Evolutionary conservation across 1,140 invertebrate genomes (phyloP), one percentile per base, ranked within the genome.

Genomic region (Brachionus koreanus): DNA sequence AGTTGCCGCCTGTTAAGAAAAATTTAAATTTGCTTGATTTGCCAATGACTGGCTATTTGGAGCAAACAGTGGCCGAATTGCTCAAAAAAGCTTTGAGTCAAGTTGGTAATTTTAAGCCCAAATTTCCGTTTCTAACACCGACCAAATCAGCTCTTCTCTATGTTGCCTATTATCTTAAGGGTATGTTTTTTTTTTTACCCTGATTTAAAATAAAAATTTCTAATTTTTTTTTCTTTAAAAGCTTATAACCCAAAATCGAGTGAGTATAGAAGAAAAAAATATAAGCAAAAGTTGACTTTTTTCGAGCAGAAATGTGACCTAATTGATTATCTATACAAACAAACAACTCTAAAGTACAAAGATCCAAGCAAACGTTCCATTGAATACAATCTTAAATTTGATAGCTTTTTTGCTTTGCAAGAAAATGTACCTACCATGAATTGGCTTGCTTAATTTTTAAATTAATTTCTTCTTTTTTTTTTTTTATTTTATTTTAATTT

Each of bases 11-110:
- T 29, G 29, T 29, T 29, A 29, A 29, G 29, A 29, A 29, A 29
- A 29, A 29, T 29, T 29, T 29, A 29, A 84, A 85, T 6, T 39
- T 87, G 4, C 85, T 84, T 0, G 82, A 84, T 12, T 84, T 89
- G 29, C 88, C 88, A 9, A 88, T 88, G 86, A 85, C 88, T 33
- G 88, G 88, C 6, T 89, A 87, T 85, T 85, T 89, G 85, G 88
- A 89, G 81, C 88, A 89, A 83, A 86, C 85, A 1, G 86, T 87
- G n/a, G 85, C 88, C 6, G 84, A 85, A 0, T 84, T 86, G 3
- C 57, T 89, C 25, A 86, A 86, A 13, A 88, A 88, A 39, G 86
- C 88, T 25, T 84, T 89, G 29, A 88, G 87, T 25, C 85, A 86
- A 52, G 85, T 85, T 46, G 88, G 88, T 29, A 86, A 85, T 75